Evolutionary conservation across 2,797 vertebrate genomes (phyloP).

Genomic region (Lithobates pipiens): DNA sequence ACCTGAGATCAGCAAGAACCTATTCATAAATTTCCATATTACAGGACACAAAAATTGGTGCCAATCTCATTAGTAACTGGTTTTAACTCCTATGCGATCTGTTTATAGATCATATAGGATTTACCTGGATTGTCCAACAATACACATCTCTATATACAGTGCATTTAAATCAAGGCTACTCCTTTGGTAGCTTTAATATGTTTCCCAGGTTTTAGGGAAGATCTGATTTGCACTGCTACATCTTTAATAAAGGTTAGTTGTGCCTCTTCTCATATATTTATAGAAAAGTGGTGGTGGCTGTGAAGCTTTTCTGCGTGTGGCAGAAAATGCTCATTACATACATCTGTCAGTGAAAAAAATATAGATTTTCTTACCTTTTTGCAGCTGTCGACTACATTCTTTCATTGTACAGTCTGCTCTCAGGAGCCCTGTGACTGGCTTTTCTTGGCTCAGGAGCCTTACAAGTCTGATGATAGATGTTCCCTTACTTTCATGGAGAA

Average conservation of each 20-base stretch:
- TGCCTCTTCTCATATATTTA: background rate
- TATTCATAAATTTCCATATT: no score
- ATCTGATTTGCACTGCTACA: background rate
- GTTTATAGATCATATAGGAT: no score
- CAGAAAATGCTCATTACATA: background rate
- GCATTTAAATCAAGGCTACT: no score
- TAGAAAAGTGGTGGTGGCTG: background rate
- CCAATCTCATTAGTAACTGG: no score
- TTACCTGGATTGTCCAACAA: no score
- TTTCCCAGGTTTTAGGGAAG: background rate
- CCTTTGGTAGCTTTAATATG: no score
- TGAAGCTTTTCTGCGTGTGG: background rate
- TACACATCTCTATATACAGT: no score
- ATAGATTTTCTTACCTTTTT: background rate
- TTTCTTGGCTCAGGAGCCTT: conserved; percentile 1
- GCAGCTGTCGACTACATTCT: background rate
- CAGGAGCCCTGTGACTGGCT: background rate
- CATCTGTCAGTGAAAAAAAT: background rate
- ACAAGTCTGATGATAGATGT: conserved; percentile 28
- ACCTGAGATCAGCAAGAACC: no score
- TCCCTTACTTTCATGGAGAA: conserved; percentile 12
- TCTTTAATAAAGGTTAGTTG: background rate
- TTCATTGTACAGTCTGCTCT: conserved; percentile 8
- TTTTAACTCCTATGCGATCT: no score
- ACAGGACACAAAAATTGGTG: no score